These are phyloP conservation scores for Heliconius congener DNA, from an alignment of 1,140 invertebrate genomes.

Conservation along the genomic window DNA sequence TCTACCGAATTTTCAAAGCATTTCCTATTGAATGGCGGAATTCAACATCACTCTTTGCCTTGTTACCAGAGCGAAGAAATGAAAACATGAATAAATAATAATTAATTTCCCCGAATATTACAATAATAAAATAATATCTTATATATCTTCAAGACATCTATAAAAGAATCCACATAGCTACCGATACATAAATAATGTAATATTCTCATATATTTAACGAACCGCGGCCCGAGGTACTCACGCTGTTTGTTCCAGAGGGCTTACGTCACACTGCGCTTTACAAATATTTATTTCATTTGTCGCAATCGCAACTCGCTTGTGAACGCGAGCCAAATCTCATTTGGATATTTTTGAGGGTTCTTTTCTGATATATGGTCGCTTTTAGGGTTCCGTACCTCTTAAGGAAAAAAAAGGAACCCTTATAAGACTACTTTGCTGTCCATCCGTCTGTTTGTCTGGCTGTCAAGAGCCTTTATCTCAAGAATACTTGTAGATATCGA, in stretches of 20 bases:
- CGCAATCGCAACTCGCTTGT: constrained; percentile 27
- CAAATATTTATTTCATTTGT: constrained; percentile 43
- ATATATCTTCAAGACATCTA: neutral
- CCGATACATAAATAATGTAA: constrained; percentile 1
- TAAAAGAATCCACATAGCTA: neutral
- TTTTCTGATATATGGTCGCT: neutral
- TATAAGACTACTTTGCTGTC: no score
- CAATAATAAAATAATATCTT: neutral
- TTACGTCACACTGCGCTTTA: constrained; percentile 36
- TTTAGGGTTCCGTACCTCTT: neutral
- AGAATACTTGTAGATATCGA: no score
- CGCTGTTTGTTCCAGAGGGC: constrained; percentile 37
- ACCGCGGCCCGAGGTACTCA: constrained; percentile 39
- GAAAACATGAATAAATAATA: no score
- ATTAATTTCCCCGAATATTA: no score
- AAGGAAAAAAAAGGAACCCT: no score
- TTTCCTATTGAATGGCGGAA: no score
- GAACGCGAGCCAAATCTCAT: constrained; percentile 36
- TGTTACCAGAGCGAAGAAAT: no score
- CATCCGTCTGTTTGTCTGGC: no score
- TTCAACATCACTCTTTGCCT: no score
- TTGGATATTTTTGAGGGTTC: constrained; percentile 23
- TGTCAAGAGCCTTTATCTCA: no score
- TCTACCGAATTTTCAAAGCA: no score
- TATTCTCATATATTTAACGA: constrained; percentile 33